Conservation (phyloP, 2,888 invertebrate genomes). For the Hydroisotoma schaefferi region DNA sequence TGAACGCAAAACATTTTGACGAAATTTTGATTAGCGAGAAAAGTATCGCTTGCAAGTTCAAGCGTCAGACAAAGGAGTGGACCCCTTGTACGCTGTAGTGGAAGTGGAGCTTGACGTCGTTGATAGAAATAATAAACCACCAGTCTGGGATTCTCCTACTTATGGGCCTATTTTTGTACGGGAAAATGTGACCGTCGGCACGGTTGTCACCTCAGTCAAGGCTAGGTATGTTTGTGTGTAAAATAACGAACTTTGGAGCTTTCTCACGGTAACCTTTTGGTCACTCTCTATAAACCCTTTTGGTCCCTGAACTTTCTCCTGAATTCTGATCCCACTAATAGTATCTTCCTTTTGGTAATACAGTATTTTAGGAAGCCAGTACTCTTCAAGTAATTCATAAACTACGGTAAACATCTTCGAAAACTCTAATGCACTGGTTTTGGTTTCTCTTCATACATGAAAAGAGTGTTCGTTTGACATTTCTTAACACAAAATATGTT, state of each 20-base stretch:
- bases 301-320: background rate
- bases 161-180: constrained; percentile 97
- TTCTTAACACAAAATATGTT: background rate
- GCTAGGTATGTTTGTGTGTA: constrained; percentile 69
- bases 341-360: background rate
- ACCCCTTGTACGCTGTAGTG: constrained; percentile 88
- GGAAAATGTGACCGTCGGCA: constrained; percentile 99
- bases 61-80: constrained; percentile 87
- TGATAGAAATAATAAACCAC: constrained; percentile 89
- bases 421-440: constrained; percentile 11
- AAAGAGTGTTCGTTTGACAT: too few relatives aligned
- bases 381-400: too few relatives aligned
- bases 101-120: constrained; percentile 98
- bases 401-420: background rate
- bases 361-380: too few relatives aligned
- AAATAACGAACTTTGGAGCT: background rate
- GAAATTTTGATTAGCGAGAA: constrained; percentile 69
- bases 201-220: constrained; percentile 96
- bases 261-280: too few relatives aligned
- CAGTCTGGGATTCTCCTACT: constrained; percentile 90
- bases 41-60: constrained; percentile 93
- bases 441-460: background rate
- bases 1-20: constrained; percentile 26
- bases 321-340: background rate
- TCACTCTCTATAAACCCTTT: constrained; percentile 18